These are phyloP conservation scores for Pomacea maculata DNA, from an alignment of 1,140 invertebrate genomes.

Conservation along the genomic window DNA sequence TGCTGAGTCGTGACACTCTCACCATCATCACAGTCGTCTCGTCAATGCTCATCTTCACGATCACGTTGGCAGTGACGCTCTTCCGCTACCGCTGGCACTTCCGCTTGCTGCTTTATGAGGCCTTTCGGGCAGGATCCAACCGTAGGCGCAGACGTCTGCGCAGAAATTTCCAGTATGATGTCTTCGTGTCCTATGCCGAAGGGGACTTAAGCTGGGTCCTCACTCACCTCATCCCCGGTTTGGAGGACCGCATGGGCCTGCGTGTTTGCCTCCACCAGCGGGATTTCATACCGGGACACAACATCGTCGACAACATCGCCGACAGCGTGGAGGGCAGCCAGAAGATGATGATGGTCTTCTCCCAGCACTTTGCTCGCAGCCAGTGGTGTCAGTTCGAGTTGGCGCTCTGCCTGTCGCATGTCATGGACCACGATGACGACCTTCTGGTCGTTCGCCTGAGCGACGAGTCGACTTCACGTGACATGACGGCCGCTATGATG, in stretches of 20 bases:
- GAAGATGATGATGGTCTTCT: conserved; percentile 41
- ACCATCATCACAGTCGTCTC: neutral
- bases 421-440: conserved; percentile 21
- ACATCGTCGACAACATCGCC: conserved; percentile 45
- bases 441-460: conserved; percentile 25
- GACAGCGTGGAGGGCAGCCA: conserved; percentile 41
- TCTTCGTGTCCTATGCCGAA: conserved; percentile 37
- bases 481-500: conserved; percentile 22
- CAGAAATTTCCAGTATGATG: conserved; percentile 29
- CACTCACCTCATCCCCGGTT: conserved; percentile 60
- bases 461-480: conserved; percentile 21
- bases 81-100: conserved; percentile 18
- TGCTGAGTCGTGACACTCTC: conserved; percentile 2
- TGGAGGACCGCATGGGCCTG: conserved; percentile 21
- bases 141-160: neutral
- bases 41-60: conserved; percentile 6
- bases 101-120: conserved; percentile 16
- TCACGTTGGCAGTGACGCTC: neutral
- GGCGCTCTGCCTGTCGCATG: conserved; percentile 48
- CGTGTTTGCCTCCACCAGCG: conserved; percentile 49
- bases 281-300: conserved; percentile 44
- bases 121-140: neutral
- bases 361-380: conserved; percentile 38
- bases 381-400: conserved; percentile 61
- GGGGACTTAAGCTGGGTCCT: conserved; percentile 44